Percentiles rank a stretch among this genome's conserved stretches.
Conservation (phyloP, 2,113 vertebrate genomes). For the Paradoxurus hermaphroditus region DNA sequence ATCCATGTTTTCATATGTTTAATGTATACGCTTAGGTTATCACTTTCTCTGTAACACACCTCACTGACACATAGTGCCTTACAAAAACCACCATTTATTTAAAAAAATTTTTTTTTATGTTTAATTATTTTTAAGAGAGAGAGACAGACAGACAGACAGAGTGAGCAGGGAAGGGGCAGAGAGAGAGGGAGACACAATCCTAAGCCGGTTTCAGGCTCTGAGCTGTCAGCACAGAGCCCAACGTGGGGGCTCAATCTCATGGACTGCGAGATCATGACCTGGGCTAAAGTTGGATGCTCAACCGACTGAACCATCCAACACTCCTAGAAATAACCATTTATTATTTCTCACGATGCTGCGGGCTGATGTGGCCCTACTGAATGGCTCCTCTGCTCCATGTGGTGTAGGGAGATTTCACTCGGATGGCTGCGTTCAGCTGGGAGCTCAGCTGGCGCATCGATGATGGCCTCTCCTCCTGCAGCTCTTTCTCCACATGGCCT, state of each 20-base stretch:
- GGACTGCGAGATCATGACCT: no score
- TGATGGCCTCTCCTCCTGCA: rapidly evolving
- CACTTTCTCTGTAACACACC: neutral
- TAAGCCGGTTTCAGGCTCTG: no score
- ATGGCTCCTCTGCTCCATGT: neutral
- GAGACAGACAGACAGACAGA: no score
- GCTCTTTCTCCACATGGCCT: neutral
- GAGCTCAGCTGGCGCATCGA: no score
- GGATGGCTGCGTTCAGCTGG: neutral
- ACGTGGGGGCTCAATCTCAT: no score
- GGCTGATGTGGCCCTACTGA: neutral
- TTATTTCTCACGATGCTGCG: neutral
- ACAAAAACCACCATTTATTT: neutral
- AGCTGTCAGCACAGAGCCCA: no score
- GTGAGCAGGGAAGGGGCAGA: no score
- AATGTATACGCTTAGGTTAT: neutral
- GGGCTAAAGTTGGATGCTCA: no score
- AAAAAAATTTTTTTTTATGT: no score
- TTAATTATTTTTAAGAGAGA: no score
- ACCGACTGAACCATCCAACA: no score
- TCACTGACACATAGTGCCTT: neutral
- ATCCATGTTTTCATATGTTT: neutral
- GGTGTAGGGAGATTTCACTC: neutral
- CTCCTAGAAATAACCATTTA: neutral
- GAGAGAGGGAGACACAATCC: no score